Evolutionary conservation across 2,113 vertebrate species (phyloP).

Genomic region (Columba janthina): DNA sequence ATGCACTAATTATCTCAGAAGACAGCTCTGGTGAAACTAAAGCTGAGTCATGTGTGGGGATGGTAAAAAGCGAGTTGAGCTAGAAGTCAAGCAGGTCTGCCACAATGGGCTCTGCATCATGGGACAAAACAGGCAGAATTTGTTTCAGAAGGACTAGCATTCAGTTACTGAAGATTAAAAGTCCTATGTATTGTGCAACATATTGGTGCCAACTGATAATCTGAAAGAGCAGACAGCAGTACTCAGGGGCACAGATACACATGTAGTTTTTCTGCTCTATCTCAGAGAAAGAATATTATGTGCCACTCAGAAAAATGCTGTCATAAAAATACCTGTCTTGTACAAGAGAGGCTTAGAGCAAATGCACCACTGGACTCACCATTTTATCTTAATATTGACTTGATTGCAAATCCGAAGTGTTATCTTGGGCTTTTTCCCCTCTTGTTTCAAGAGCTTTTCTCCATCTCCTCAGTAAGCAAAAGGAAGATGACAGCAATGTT

Average conservation of each 20-base stretch:
- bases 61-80: background rate
- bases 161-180: background rate
- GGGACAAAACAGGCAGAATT: background rate
- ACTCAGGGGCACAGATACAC: background rate
- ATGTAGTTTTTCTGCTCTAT: background rate
- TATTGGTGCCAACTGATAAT: background rate
- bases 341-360: background rate
- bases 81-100: background rate
- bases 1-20: background rate
- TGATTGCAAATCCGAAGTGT: background rate
- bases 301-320: background rate
- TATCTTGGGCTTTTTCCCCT: rapidly evolving
- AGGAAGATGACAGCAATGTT: background rate
- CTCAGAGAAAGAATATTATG: background rate
- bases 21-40: background rate
- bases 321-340: background rate
- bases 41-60: background rate
- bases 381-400: background rate
- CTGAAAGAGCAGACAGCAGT: background rate
- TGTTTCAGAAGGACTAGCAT: background rate
- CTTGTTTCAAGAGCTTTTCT: background rate
- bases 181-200: background rate
- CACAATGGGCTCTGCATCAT: background rate
- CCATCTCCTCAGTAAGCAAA: background rate
- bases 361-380: background rate